These are phyloP conservation scores for Onychostoma macrolepis DNA, from an alignment of 2,113 vertebrate species.

Conservation along the genomic window DNA sequence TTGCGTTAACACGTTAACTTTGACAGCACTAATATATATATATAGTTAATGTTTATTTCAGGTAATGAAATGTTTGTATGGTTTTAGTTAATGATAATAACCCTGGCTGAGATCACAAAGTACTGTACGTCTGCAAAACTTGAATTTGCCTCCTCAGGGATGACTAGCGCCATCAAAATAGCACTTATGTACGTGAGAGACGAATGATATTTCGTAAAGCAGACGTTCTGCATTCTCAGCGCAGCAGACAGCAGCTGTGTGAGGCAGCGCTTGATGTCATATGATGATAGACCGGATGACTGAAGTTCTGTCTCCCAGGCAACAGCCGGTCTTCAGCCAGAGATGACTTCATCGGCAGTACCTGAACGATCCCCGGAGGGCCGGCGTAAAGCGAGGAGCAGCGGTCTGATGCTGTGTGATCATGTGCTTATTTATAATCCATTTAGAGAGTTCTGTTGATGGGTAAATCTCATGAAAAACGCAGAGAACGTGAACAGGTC, in stretches of 20 bases:
- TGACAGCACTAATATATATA: no score
- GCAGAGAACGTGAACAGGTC: neutral
- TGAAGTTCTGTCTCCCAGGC: constrained; percentile 49
- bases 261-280: constrained; percentile 46
- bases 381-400: constrained; percentile 37
- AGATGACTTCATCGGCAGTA: constrained; percentile 53
- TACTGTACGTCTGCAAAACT: neutral
- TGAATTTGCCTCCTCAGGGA: neutral
- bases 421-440: constrained; percentile 44
- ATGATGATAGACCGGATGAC: constrained; percentile 43
- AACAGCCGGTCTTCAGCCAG: constrained; percentile 33
- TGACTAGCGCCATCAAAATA: constrained; percentile 19
- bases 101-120: neutral
- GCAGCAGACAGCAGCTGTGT: constrained; percentile 47
- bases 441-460: constrained; percentile 20
- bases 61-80: neutral
- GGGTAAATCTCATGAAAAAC: neutral
- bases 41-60: neutral
- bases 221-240: constrained; percentile 22
- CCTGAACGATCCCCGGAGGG: constrained; percentile 53
- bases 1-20: no score
- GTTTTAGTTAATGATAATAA: neutral
- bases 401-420: constrained; percentile 43
- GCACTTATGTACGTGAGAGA: constrained; percentile 7
- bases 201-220: constrained; percentile 14